Base-by-base conservation (phyloP, 2,797 vertebrate species). In the Emys orbicularis region DNA sequence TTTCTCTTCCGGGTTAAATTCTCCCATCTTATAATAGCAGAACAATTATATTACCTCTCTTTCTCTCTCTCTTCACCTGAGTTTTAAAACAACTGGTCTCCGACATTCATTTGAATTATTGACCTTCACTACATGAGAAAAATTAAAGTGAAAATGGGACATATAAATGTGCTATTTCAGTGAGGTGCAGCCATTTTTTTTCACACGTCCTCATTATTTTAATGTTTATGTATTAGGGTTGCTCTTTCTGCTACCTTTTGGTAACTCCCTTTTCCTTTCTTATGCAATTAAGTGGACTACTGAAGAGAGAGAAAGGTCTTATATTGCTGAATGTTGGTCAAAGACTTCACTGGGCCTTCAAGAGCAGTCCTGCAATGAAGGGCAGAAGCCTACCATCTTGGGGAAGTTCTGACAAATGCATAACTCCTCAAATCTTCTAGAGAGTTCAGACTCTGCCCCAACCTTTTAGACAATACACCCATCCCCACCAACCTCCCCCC, bases 1-100 rank as follows among this genome's bases (percentile, higher is more conserved):
- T 87, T 95, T 95, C 92, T 90, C 74, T 74, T 84, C 23, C 50
- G 54, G 50, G 57, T 88, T 92, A 47, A 10, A 19, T 49, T 44
- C 2, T 1, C 6, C 18, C n/a, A 50, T 27, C 44, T 27, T 79
- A 54, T 76, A 15, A 34, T 11, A 87, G 72, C 23, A 83, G 54
- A 94, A 77, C 8, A 8, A 2, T 65, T 88, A 61, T 12, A 34
- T 34, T 61, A 15, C 50, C 31, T 84, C 9, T 37, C 29, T 61
- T 7, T 61, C 13, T 44, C 56, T 57, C 29, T 49, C 37, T 68
- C 2, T 83, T 53, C 56, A 9, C 31, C 88, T 18, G 88, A 82
- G 4, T 88, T 92, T 81, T 80, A 11, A 79, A 37, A 34, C 74
- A 81, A 68, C 56, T 25, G 7, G 90, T n/a, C 72, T 91, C 82